Evolutionary conservation across 2,797 vertebrate species (phyloP).

Genomic region (Rachycentron canadum): DNA sequence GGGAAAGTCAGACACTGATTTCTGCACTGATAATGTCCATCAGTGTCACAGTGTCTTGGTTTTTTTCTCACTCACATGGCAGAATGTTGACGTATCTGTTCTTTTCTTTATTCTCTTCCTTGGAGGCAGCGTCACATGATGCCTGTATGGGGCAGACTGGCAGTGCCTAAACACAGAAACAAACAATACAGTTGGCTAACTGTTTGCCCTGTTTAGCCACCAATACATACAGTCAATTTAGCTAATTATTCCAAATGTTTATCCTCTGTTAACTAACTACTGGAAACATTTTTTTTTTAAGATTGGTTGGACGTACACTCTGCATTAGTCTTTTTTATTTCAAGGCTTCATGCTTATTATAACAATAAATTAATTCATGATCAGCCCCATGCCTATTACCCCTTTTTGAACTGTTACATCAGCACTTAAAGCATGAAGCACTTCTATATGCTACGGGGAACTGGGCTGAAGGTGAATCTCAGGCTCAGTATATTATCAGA

Average conservation of each 20-base stretch:
- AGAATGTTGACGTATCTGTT: slow-evolving; percentile 99
- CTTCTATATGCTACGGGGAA: slow-evolving; percentile 7
- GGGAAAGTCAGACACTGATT: neutral
- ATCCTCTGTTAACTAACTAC: no score
- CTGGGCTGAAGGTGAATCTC: slow-evolving; percentile 4
- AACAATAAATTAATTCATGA: neutral
- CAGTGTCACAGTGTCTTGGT: slow-evolving; percentile 3
- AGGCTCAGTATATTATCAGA: slow-evolving; percentile 6
- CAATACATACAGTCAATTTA: neutral
- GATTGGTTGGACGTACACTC: neutral
- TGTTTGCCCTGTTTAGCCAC: no score
- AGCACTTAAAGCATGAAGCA: no score
- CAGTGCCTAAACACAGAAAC: slow-evolving; percentile 86
- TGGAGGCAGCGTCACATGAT: slow-evolving; percentile 96
- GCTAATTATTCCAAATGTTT: neutral
- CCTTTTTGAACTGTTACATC: neutral
- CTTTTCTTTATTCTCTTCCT: slow-evolving; percentile 99
- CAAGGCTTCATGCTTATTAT: neutral
- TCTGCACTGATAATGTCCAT: slow-evolving; percentile 1
- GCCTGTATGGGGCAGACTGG: slow-evolving; percentile 97
- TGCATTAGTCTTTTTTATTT: neutral
- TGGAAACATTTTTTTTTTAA: no score
- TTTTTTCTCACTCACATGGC: slow-evolving; percentile 89
- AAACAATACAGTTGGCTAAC: slow-evolving; percentile 7
- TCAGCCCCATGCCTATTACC: neutral